Conservation (phyloP, 2,888 invertebrate genomes). For the Pandemis cinnamomeana region DNA sequence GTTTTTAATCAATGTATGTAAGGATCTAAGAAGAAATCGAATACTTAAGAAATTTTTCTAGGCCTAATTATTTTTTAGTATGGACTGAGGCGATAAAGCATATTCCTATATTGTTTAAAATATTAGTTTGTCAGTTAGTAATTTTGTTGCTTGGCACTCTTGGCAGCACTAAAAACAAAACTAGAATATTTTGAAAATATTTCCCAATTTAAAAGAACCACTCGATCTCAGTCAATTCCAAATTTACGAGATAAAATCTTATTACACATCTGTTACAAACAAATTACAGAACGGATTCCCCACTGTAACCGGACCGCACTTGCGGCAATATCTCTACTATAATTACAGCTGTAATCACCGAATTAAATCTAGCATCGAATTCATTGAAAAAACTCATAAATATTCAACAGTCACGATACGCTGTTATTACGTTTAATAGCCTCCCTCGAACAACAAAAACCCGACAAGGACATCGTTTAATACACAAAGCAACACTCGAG, state of each 20-base stretch:
- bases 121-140: too few species aligned
- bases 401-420: slow-evolving; percentile 57
- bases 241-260: slow-evolving; percentile 28
- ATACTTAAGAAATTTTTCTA: too few species aligned
- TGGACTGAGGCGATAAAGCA: too few species aligned
- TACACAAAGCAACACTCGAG: slow-evolving; percentile 67
- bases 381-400: slow-evolving; percentile 69
- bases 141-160: too few species aligned
- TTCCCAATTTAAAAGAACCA: background rate
- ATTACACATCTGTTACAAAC: slow-evolving; percentile 19
- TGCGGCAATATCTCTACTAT: slow-evolving; percentile 53
- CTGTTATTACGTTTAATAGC: slow-evolving; percentile 67
- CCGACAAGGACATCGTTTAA: slow-evolving; percentile 77
- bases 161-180: too few species aligned
- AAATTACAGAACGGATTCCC: slow-evolving; percentile 31
- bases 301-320: slow-evolving; percentile 45
- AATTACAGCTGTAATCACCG: slow-evolving; percentile 72
- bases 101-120: too few species aligned
- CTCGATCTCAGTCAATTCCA: background rate
- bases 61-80: too few species aligned
- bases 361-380: slow-evolving; percentile 65
- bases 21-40: too few species aligned
- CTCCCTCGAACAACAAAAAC: slow-evolving; percentile 63
- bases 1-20: too few species aligned
- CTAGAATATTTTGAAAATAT: too few species aligned